Evolutionary conservation across 2,888 invertebrate species (phyloP).

Genomic region (Lysandra coridon): DNA sequence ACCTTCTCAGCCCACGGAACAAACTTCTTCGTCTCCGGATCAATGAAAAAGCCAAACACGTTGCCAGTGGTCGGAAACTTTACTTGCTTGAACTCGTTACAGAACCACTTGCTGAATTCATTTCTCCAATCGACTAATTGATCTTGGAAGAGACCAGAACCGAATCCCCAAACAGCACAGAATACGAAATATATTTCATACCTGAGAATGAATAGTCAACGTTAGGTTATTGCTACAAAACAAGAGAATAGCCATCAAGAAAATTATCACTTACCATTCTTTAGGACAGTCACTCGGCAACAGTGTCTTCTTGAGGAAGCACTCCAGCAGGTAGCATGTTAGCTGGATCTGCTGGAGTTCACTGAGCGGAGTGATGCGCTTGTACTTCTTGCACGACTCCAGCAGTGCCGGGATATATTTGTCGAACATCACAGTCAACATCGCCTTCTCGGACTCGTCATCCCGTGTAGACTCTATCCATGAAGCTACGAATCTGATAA

Average conservation of each 20-base stretch:
- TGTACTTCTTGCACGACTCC: slow-evolving; percentile 88
- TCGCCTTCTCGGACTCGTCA: slow-evolving; percentile 87
- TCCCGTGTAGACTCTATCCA: slow-evolving; percentile 91
- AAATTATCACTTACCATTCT: slow-evolving; percentile 83
- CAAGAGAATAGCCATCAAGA: not conserved
- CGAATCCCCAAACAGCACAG: slow-evolving; percentile 95
- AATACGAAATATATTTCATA: slow-evolving; percentile 97
- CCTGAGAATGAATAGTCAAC: slow-evolving; percentile 55
- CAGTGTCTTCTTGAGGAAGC: slow-evolving; percentile 88
- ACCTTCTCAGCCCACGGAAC: slow-evolving; percentile 93
- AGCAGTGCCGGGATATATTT: slow-evolving; percentile 94
- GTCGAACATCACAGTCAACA: slow-evolving; percentile 92
- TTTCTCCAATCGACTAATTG: slow-evolving; percentile 94
- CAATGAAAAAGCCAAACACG: slow-evolving; percentile 94
- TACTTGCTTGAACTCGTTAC: slow-evolving; percentile 93
- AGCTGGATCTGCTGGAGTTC: slow-evolving; percentile 94
- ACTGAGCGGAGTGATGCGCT: slow-evolving; percentile 93
- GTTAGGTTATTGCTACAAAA: not conserved
- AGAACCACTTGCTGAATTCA: slow-evolving; percentile 98
- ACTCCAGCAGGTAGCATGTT: slow-evolving; percentile 92
- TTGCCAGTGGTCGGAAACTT: slow-evolving; percentile 92
- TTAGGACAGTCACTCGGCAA: slow-evolving; percentile 94
- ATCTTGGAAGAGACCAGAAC: slow-evolving; percentile 94
- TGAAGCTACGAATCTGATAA: slow-evolving; percentile 89
- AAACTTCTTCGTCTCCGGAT: slow-evolving; percentile 91